Evolutionary conservation across 2,797 vertebrate species (phyloP).

Genomic region (Lepilemur septentrionalis): DNA sequence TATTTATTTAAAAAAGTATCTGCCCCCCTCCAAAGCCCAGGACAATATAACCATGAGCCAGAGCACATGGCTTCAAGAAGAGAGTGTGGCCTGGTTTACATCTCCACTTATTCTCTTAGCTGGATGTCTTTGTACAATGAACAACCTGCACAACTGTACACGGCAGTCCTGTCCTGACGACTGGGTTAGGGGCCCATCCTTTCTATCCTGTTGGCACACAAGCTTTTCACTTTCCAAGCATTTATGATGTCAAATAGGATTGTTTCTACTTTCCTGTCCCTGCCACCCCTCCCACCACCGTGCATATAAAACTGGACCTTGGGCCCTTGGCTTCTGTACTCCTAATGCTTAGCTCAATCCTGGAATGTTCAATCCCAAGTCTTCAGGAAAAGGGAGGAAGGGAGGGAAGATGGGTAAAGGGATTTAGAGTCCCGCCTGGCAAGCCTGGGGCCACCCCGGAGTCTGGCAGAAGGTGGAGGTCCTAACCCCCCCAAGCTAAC

Average conservation of each 20-base stretch:
- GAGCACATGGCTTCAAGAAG: not conserved
- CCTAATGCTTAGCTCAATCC: not conserved
- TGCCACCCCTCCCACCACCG: rapidly evolving
- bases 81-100: not conserved
- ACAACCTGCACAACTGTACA: not conserved
- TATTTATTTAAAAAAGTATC: not conserved
- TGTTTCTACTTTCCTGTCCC: not conserved
- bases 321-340: not conserved
- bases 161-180: not conserved
- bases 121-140: rapidly evolving
- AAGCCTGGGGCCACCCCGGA: not conserved
- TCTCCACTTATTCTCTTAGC: not conserved
- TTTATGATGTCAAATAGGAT: not conserved
- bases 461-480: not conserved
- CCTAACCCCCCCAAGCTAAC: not conserved
- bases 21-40: too few relatives aligned
- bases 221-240: not conserved
- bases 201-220: too few relatives aligned
- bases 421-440: not conserved
- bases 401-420: too few relatives aligned
- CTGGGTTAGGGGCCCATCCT: not conserved
- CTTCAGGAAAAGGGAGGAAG: not conserved
- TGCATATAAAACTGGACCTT: rapidly evolving
- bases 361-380: not conserved
- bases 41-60: not conserved